Evolutionary conservation across 2,113 vertebrate genomes (phyloP), one percentile per base, ranked within the genome.

Genomic region (Opisthocomus hoazin): DNA sequence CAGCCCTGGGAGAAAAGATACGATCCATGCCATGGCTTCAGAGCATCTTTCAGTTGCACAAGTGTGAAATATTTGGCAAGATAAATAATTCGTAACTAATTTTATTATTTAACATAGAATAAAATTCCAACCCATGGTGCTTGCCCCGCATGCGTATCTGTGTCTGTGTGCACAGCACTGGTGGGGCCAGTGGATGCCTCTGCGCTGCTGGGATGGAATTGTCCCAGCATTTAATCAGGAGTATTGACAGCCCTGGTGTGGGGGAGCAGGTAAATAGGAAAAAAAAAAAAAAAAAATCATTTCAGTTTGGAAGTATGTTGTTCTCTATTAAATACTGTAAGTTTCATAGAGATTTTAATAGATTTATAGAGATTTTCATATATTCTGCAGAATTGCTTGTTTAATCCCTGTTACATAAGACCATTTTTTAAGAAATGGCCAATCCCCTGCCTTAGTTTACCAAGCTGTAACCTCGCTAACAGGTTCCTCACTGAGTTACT

Each of bases 11-110:
- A 24, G 30, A 37, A 41, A 26, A 41, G n/a, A 21, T 13, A 19
- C 2, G 21, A 66, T 17, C n/a, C 3, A 0, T 13, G 10, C 13
- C 32, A 23, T 7, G 6, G 15, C 32, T 60, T 30, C 3, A 0
- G 11, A 57, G 58, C 58, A 60, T 17, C 57, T 15, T 30, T 14
- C 63, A 32, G 39, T 32, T 13, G 29, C 63, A 32, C 63, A 8
- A n/a, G 50, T 5, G 6, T 23, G 61, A 84, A 71, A 20, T 69
- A n/a, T 11, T 26, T 75, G 26, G 23, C 5, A 21, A 15, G 18
- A 27, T 2, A 70, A 32, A 18, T 9, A 61, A 70, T 34, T n/a
- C n/a, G n/a, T n/a, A n/a, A n/a, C n/a, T n/a, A n/a, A n/a, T n/a
- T n/a, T n/a, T n/a, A 6, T 23, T 26, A 9, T 36, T 39, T 34